Percentiles rank a stretch among this genome's conserved stretches.
Evolutionary conservation across 1,140 invertebrate genomes (phyloP).

Genomic region (Camponotus vicinus): DNA sequence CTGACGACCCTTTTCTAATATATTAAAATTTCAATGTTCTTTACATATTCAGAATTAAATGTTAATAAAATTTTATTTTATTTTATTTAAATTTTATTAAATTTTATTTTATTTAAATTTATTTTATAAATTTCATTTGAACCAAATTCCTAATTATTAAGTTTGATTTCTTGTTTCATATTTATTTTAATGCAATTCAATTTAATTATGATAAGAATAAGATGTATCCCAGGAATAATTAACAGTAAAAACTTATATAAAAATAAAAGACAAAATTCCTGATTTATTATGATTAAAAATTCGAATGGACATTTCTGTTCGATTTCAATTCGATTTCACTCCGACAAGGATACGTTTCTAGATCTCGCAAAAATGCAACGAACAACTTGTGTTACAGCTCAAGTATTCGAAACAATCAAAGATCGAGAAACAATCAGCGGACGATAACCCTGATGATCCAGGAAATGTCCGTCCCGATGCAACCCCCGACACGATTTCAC

Average conservation of each 20-base stretch:
- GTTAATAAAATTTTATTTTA: no score
- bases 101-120: no score
- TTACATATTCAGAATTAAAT: no score
- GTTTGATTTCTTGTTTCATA: no score
- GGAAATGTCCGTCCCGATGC: conserved; percentile 52
- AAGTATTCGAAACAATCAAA: conserved; percentile 69
- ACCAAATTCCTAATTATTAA: no score
- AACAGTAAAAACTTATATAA: not conserved
- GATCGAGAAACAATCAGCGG: conserved; percentile 80
- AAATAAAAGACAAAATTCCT: not conserved
- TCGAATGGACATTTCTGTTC: not conserved
- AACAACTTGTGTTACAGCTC: conserved; percentile 65
- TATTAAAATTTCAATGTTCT: not conserved
- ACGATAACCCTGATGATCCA: conserved; percentile 76
- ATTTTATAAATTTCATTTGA: no score
- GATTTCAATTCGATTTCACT: conserved; percentile 18
- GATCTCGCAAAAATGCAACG: conserved; percentile 31
- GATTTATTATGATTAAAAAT: not conserved
- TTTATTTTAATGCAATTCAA: not conserved
- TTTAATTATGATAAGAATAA: not conserved
- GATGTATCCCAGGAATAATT: not conserved
- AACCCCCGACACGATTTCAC: conserved; percentile 22
- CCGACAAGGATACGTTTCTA: conserved; percentile 18
- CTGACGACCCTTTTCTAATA: conserved; percentile 10
- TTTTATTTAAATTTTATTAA: no score